Percentiles rank a stretch among this genome's conserved stretches.
Evolutionary conservation across 2,888 invertebrate genomes (phyloP).

Genomic region (Orthosia incerta): DNA sequence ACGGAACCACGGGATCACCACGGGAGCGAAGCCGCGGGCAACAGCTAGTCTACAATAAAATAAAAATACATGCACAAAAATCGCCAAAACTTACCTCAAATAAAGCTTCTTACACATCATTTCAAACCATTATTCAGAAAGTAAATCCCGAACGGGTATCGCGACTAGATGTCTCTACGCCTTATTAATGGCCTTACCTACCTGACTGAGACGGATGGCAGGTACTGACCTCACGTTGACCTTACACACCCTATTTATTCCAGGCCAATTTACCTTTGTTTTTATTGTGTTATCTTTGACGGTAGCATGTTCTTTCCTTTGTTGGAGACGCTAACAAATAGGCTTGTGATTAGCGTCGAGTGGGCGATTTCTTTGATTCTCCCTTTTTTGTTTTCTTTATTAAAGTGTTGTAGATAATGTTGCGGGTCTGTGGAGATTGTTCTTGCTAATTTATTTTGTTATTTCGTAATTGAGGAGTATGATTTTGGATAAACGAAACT

Average conservation of each 20-base stretch:
- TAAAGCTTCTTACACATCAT: slow-evolving; percentile 46
- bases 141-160: slow-evolving; percentile 65
- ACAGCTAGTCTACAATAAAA: too few species aligned
- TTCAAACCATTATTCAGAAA: slow-evolving; percentile 59
- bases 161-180: slow-evolving; percentile 69
- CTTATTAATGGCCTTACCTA: slow-evolving; percentile 76
- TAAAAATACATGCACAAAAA: slow-evolving; percentile 19
- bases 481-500: slow-evolving; percentile 31
- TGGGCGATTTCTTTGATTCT: slow-evolving; percentile 47
- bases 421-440: slow-evolving; percentile 26
- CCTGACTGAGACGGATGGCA: slow-evolving; percentile 70
- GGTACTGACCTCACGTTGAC: slow-evolving; percentile 66
- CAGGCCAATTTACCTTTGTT: slow-evolving; percentile 64
- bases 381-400: slow-evolving; percentile 52
- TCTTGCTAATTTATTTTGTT: slow-evolving; percentile 44
- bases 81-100: slow-evolving; percentile 12
- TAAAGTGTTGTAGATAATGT: slow-evolving; percentile 45
- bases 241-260: slow-evolving; percentile 62
- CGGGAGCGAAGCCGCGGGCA: too few species aligned
- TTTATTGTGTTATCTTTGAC: slow-evolving; percentile 65
- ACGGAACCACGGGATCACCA: too few species aligned
- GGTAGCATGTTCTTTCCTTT: slow-evolving; percentile 59
- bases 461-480: slow-evolving; percentile 26
- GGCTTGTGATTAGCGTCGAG: slow-evolving; percentile 49
- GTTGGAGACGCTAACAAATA: slow-evolving; percentile 53